Evolutionary conservation across 2,888 invertebrate species (phyloP).

Genomic region (Leucophenga maculata): DNA sequence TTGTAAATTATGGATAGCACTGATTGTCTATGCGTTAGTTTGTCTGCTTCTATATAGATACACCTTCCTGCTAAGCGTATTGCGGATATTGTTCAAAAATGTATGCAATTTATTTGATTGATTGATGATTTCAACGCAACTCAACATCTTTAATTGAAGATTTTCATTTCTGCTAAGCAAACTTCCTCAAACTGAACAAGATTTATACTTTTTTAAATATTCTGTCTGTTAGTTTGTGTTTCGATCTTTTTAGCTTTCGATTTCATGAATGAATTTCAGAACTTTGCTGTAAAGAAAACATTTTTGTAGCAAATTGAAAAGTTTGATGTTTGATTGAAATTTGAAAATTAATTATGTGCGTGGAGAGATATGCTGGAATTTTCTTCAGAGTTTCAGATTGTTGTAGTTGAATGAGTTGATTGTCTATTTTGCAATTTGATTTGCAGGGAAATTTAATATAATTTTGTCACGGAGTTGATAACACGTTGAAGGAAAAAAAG

Average conservation of each 20-base stretch:
- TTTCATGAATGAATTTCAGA: slow-evolving; percentile 18
- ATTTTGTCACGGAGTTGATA: too few relatives aligned
- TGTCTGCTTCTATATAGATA: not conserved
- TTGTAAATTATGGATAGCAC: slow-evolving; percentile 60
- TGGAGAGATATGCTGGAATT: not conserved
- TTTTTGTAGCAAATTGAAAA: slow-evolving; percentile 1
- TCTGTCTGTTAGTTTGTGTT: slow-evolving; percentile 1
- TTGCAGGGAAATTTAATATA: too few relatives aligned
- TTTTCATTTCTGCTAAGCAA: slow-evolving; percentile 12
- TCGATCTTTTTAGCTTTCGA: not conserved
- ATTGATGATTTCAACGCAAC: slow-evolving; percentile 49
- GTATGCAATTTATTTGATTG: slow-evolving; percentile 63
- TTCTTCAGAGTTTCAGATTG: not conserved
- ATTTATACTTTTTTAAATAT: slow-evolving; percentile 31
- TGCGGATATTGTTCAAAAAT: slow-evolving; percentile 67
- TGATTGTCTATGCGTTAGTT: slow-evolving; percentile 31
- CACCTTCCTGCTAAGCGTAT: not conserved
- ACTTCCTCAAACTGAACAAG: slow-evolving; percentile 27
- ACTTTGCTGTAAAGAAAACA: not conserved
- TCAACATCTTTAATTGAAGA: not conserved
- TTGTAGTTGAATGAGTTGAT: not conserved
- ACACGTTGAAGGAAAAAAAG: too few relatives aligned
- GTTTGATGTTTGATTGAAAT: slow-evolving; percentile 24
- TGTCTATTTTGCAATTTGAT: too few relatives aligned
- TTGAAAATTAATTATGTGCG: slow-evolving; percentile 7